A percentile compares a stretch with the other conserved stretches of the same genome.
These are phyloP conservation scores for Bombyx huttoni DNA, from an alignment of 2,888 invertebrate genomes.

Conservation along the genomic window DNA sequence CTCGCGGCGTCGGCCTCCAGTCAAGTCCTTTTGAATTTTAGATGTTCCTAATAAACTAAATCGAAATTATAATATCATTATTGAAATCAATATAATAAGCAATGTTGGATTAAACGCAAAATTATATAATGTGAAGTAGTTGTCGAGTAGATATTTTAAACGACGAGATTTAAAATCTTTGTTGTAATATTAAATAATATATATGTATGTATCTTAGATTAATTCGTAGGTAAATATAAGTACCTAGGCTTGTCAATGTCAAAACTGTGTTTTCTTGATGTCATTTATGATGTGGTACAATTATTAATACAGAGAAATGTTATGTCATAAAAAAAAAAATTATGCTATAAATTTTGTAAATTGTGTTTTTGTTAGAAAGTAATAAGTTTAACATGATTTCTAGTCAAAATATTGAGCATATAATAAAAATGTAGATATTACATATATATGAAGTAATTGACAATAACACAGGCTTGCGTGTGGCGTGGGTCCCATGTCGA, in stretches of 20 bases:
- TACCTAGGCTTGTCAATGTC: constrained; percentile 2
- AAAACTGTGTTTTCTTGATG: constrained; percentile 38
- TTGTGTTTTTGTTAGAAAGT: constrained; percentile 65
- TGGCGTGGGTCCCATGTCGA: constrained; percentile 15
- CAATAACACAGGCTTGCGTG: constrained; percentile 66
- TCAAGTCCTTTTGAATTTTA: constrained; percentile 27
- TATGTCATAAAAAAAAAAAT: constrained; percentile 62
- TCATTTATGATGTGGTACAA: constrained; percentile 45
- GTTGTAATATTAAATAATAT: constrained; percentile 20
- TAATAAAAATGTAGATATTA: constrained; percentile 58
- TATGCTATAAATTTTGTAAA: constrained; percentile 66
- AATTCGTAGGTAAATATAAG: constrained; percentile 9
- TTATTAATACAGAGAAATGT: constrained; percentile 45
- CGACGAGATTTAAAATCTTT: constrained; percentile 43
- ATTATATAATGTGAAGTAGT: constrained; percentile 12
- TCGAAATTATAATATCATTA: constrained; percentile 16
- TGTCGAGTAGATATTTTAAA: constrained; percentile 21
- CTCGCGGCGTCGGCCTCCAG: constrained; percentile 13
- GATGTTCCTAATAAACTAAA: constrained; percentile 32
- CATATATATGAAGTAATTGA: constrained; percentile 61
- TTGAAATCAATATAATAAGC: constrained; percentile 2
- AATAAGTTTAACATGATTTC: constrained; percentile 70
- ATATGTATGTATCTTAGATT: background rate
- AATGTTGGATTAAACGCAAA: constrained; percentile 9
- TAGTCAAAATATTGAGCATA: constrained; percentile 73